phyloP scores from a whole-genome alignment of 1,140 invertebrate genomes.

The Anastrepha obliqua region DNA sequence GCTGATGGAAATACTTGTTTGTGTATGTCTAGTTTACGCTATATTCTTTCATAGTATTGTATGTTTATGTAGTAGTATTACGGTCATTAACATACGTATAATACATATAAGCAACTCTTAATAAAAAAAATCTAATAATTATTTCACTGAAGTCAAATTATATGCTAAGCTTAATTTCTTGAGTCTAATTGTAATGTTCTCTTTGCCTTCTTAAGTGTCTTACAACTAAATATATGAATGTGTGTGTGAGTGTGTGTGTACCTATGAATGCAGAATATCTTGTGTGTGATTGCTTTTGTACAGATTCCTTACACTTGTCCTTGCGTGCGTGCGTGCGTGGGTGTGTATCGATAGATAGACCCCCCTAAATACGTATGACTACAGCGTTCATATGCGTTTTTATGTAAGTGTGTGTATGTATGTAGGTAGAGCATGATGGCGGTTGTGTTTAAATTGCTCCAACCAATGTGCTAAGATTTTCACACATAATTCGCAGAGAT shows the following conservation, averaged over 20 bases:
- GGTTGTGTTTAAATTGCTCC: too few species aligned
- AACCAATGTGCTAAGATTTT: too few species aligned
- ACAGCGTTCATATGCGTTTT: too few species aligned
- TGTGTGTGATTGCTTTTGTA: slow-evolving; percentile 31
- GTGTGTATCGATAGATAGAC: not conserved
- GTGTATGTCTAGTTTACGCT: not conserved
- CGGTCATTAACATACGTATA: slow-evolving; percentile 9
- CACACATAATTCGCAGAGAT: too few species aligned
- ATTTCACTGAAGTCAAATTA: slow-evolving; percentile 28
- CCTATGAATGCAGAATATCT: slow-evolving; percentile 18
- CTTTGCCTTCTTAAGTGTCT: not conserved
- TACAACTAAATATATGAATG: slow-evolving; percentile 26
- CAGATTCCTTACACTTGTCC: not conserved
- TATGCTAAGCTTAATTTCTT: slow-evolving; percentile 17
- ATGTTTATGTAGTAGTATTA: not conserved
- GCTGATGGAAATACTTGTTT: slow-evolving; percentile 29
- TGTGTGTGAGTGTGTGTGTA: not conserved
- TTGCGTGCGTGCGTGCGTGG: not conserved
- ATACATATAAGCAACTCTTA: slow-evolving; percentile 44
- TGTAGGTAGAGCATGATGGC: not conserved
- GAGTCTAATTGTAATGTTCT: not conserved
- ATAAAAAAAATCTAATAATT: slow-evolving; percentile 49
- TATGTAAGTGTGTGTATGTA: not conserved
- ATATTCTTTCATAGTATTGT: not conserved
- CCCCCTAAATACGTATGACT: too few species aligned